Base-by-base conservation (phyloP, 1,140 invertebrate genomes). In the Belonocnema kinseyi region DNA sequence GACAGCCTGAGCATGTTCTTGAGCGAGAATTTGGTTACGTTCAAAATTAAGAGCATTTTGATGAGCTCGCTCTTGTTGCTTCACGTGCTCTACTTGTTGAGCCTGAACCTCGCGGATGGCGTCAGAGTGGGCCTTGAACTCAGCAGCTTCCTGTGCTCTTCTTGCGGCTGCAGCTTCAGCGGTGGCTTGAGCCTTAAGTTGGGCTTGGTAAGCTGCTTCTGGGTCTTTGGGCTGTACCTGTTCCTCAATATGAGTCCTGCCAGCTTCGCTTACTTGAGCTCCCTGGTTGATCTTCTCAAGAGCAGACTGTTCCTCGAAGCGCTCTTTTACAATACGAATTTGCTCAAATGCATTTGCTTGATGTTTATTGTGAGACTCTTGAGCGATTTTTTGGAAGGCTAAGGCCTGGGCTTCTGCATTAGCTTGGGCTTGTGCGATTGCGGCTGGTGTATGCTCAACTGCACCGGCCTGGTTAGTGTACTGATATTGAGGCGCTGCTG, bases 91-190 rank as follows among this genome's bases (percentile, higher is more conserved):
- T 0, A 86, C 86, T 72, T 92, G 91, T 52, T 90, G 89, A 33
- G 88, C 89, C 50, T 92, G 89, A 0, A 90, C 79, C n/a, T 90
- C 85, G 0, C 86, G 74, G 56, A 91, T 90, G 0, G 90, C 91
- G n/a, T 91, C 90, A 2, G 89, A 82, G 66, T 91, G 91, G 14
- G 90, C 90, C 73, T 92, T 92, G 54, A 89, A 89, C 53, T 90
- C 90, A 0, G 86, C 82, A 13, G 86, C 89, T 58, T 91, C 85
- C 21, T 92, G 88, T 17, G 84, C 77, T 14, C 88, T 80, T 10
- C 91, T 85, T 11, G 88, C 88, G 16, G 90, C 91, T 7, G 90
- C 90, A 0, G 81, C 85, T 40, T 86, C 83, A 0, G 86, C 88
- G 1, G 85, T 84, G 1, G 85, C 84, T 17, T 91, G 90, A 12